Percentiles rank a stretch among this genome's conserved stretches.
Conservation (phyloP, 2,797 vertebrate genomes). For the Selene dorsalis region DNA sequence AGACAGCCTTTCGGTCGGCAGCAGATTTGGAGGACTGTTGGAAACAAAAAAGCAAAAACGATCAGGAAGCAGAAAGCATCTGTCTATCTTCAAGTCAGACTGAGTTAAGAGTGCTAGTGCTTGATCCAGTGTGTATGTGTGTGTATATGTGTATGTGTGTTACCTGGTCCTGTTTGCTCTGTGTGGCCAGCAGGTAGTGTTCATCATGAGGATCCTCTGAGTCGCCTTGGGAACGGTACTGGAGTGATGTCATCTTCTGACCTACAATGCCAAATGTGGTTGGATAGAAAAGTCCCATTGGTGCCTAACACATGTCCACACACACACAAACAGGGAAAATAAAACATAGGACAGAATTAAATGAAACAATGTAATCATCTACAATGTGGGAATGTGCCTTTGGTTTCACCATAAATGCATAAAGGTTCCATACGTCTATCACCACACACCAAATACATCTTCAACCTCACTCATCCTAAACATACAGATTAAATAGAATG, state of each 20-base stretch:
- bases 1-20: conserved; percentile 89
- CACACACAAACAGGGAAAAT: not conserved
- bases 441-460: too few relatives aligned
- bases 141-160: not conserved
- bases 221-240: conserved; percentile 94
- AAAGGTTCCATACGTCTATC: too few relatives aligned
- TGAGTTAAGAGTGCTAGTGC: not conserved
- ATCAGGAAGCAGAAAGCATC: not conserved
- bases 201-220: conserved; percentile 97
- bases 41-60: conserved; percentile 10
- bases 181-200: conserved; percentile 94
- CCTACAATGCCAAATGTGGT: conserved; percentile 96
- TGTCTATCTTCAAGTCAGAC: not conserved
- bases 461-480: too few relatives aligned
- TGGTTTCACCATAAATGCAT: too few relatives aligned
- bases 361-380: too few relatives aligned
- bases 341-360: not conserved
- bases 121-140: not conserved
- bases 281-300: conserved; percentile 98
- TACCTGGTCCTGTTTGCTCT: conserved; percentile 99
- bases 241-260: conserved; percentile 96
- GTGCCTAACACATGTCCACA: conserved; percentile 83
- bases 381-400: too few relatives aligned
- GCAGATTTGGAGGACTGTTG: conserved; percentile 92
- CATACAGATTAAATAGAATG: too few relatives aligned